Evolutionary conservation across 2,888 invertebrate species (phyloP), one percentile per base, ranked within the genome.

Genomic region (Ophion ventricosus): DNA sequence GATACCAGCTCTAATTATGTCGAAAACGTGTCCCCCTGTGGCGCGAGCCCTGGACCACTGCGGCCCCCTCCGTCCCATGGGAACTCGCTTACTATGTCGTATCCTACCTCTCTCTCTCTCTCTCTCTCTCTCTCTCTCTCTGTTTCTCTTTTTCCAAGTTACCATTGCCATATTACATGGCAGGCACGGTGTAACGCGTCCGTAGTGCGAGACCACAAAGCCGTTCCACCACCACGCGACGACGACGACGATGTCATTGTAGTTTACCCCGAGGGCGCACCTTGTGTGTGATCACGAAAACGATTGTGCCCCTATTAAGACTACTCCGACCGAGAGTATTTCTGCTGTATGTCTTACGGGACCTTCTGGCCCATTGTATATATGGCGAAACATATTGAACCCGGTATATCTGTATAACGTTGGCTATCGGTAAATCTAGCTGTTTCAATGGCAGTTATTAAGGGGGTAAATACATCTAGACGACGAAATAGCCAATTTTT

Each of bases 1-100:
- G 91, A 92, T 92, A 92, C 88, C 90, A 84, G 87, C 78, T 90
- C 90, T 92, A 92, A 92, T 92, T 92, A 92, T 91, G 91, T 90
- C 90, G 89, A 90, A 91, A 89, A 86, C 73, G 73, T 73, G 66
- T 85, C 87, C 90, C 88, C 86, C 87, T 88, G 87, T 86, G 87
- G 90, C 87, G 89, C 88, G 87, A 87, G 85, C 85, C 70, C 63
- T 56, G 82, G 61, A 75, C 82, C 23, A 78, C 64, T 67, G 69
- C 59, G 57, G 66, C 49, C 80, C 83, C 78, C 75, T 67, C 61
- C 17, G 77, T 82, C 85, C 80, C 82, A 85, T 85, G 85, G 85
- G 85, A 85, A 85, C 82, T 77, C 75, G 59, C 40, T 66, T 61
- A 59, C 73, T 72, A 59, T 17, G 4, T 43, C 20, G 26, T 67